A percentile compares a stretch with the other conserved stretches of the same genome.
These are phyloP conservation scores for Balanococcus diminutus DNA, from an alignment of 2,888 invertebrate species.

Conservation along the genomic window DNA sequence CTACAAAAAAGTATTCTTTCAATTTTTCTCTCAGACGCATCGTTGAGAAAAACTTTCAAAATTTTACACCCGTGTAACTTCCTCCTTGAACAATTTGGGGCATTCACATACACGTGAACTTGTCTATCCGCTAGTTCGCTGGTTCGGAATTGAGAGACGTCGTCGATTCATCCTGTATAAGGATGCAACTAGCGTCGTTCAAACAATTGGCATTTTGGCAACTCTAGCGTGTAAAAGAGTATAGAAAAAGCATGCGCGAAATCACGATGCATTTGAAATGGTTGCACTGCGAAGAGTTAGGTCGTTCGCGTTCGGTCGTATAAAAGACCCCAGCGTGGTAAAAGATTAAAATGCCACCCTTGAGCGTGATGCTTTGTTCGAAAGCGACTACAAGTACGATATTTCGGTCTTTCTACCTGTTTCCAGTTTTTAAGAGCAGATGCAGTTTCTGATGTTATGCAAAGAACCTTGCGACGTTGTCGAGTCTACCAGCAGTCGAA, in stretches of 20 bases:
- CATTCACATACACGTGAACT: too few species aligned
- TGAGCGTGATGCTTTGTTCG: conserved; percentile 12
- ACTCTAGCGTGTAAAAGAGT: neutral
- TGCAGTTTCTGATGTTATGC: conserved; percentile 19
- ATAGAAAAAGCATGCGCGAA: neutral
- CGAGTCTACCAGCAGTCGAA: neutral
- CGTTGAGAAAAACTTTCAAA: too few species aligned
- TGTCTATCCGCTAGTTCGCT: too few species aligned
- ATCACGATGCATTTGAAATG: neutral
- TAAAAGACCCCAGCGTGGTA: neutral
- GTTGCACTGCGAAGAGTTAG: neutral
- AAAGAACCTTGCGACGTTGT: conserved; percentile 35
- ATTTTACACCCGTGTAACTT: too few species aligned
- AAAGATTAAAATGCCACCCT: conserved; percentile 40
- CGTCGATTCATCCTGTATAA: neutral
- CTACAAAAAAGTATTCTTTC: too few species aligned
- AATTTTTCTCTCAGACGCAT: too few species aligned
- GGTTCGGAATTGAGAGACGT: too few species aligned
- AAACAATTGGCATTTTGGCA: neutral
- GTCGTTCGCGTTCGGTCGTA: neutral
- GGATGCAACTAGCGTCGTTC: neutral
- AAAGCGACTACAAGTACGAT: neutral
- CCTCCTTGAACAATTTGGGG: too few species aligned
- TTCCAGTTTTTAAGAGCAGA: conserved; percentile 39
- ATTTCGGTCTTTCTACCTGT: conserved; percentile 39